Conservation (phyloP, 2,113 vertebrate genomes). For the Clarias gariepinus region DNA sequence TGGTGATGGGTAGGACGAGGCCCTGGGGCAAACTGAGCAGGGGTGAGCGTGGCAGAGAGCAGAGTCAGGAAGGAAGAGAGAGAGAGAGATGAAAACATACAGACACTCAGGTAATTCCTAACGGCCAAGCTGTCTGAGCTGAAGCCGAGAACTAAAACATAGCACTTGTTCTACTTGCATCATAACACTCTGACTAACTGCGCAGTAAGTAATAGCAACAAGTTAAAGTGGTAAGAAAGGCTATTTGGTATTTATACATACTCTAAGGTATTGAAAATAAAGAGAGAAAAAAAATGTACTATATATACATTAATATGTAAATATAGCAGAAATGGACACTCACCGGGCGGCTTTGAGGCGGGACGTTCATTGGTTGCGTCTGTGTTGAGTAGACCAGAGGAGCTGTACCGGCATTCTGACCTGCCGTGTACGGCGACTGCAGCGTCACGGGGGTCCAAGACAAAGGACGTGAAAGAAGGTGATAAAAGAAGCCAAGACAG, state of each 20-base stretch:
- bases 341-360: slow-evolving; percentile 96
- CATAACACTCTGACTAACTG: slow-evolving; percentile 15
- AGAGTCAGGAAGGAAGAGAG: slow-evolving; percentile 26
- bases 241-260: not conserved
- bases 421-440: slow-evolving; percentile 91
- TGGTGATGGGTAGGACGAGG: slow-evolving; percentile 61
- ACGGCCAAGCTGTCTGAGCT: not conserved
- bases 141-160: slow-evolving; percentile 3
- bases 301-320: not conserved
- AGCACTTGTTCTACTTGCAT: not conserved
- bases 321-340: slow-evolving; percentile 60
- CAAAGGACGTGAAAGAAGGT: not conserved
- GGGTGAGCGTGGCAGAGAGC: slow-evolving; percentile 13
- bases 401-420: slow-evolving; percentile 92
- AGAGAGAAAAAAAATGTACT: not conserved
- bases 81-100: slow-evolving; percentile 34
- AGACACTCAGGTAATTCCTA: slow-evolving; percentile 23
- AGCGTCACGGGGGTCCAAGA: slow-evolving; percentile 40
- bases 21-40: slow-evolving; percentile 55
- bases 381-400: slow-evolving; percentile 90
- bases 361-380: slow-evolving; percentile 94
- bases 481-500: not conserved
- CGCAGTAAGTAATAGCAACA: slow-evolving; percentile 19
- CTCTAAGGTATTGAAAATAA: not conserved
- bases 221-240: not conserved